Conservation (phyloP, 2,113 vertebrate genomes). For the Cavia porcellus region DNA sequence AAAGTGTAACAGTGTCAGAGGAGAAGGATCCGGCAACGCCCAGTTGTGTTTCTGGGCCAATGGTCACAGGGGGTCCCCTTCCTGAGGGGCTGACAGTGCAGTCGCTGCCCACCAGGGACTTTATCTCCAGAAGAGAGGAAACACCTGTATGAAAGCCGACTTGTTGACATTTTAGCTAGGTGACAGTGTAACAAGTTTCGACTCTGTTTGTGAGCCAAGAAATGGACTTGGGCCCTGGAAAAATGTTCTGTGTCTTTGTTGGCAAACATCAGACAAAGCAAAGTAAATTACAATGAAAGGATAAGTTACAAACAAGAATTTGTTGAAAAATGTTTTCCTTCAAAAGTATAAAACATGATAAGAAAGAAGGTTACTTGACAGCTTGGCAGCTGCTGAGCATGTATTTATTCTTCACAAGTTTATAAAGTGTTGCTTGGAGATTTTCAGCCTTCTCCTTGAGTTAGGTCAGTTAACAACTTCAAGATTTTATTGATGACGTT, state of each 20-base stretch:
- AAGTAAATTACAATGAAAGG: background rate
- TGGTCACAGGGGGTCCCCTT: background rate
- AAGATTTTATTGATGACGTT: background rate
- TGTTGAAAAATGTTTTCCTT: background rate
- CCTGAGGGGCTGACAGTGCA: background rate
- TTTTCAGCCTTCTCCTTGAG: background rate
- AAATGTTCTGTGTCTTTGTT: background rate
- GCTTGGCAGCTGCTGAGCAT: background rate
- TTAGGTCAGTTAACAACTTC: background rate
- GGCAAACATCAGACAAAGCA: background rate
- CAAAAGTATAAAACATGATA: background rate
- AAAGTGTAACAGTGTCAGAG: background rate
- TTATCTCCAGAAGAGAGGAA: background rate
- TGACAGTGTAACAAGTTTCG: background rate
- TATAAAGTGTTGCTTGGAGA: background rate
- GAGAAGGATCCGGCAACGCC: background rate
- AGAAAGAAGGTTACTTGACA: conserved; percentile 18
- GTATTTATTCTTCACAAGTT: background rate
- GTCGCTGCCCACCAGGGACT: background rate
- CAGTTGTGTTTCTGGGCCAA: background rate
- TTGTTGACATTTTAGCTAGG: background rate
- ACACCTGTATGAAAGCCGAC: background rate
- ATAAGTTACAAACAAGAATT: background rate
- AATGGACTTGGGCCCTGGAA: background rate
- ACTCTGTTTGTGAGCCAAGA: background rate